Conservation (phyloP, 2,888 invertebrate species). For the Tipula unca region DNA sequence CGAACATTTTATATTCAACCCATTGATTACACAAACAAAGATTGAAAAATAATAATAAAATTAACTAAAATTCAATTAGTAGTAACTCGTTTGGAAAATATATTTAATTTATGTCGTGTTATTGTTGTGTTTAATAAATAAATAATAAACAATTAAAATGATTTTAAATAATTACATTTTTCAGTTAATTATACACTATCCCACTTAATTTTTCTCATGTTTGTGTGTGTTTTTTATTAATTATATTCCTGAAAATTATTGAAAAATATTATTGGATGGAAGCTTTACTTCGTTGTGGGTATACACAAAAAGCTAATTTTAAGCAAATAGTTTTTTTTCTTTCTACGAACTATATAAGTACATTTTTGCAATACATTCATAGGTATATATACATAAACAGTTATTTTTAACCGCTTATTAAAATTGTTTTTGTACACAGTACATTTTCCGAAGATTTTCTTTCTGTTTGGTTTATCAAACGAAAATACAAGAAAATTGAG, state of each 20-base stretch:
- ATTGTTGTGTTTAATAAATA: background rate
- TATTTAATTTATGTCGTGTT: background rate
- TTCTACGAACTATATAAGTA: background rate
- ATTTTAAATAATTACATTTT: background rate
- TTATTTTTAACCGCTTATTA: background rate
- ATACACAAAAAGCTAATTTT: background rate
- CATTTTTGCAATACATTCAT: background rate
- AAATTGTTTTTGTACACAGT: background rate
- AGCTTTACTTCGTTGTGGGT: background rate
- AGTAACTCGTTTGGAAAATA: background rate
- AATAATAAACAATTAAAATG: background rate
- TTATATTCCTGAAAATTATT: background rate
- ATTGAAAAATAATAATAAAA: background rate
- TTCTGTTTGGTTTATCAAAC: slow-evolving; percentile 14
- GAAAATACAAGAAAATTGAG: background rate
- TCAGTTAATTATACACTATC: background rate
- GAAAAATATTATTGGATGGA: background rate
- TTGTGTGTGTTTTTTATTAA: background rate
- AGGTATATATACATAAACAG: background rate
- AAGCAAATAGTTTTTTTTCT: background rate
- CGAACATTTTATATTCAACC: background rate
- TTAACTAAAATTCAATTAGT: background rate
- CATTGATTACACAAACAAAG: background rate
- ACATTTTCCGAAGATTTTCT: background rate
- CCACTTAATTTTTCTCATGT: background rate